Evolutionary conservation across 2,113 vertebrate species (phyloP).

Genomic region (Leiothrix lutea): DNA sequence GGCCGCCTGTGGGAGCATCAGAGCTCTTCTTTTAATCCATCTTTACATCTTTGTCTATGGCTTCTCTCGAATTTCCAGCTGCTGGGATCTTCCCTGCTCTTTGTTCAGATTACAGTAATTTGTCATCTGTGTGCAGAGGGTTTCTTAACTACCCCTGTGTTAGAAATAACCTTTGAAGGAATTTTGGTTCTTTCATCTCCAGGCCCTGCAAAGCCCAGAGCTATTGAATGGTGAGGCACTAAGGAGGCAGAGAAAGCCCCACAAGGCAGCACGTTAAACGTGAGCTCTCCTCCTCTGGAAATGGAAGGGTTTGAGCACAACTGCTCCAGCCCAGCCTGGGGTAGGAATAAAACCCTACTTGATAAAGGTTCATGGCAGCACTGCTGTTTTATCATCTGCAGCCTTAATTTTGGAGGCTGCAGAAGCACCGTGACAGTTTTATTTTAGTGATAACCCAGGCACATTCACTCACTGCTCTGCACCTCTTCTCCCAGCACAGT

Average conservation of each 20-base stretch:
- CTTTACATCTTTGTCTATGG: constrained; percentile 7
- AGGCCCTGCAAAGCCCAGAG: constrained; percentile 58
- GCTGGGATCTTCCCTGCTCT: constrained; percentile 46
- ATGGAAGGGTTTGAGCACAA: constrained; percentile 29
- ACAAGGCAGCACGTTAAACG: constrained; percentile 62
- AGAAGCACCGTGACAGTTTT: background rate
- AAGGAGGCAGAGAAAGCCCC: constrained; percentile 61
- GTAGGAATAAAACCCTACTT: constrained; percentile 45
- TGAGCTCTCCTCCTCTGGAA: constrained; percentile 53
- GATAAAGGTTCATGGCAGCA: background rate
- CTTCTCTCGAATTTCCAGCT: constrained; percentile 38
- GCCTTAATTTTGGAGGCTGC: constrained; percentile 13
- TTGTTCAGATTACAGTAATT: constrained; percentile 71
- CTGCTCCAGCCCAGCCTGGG: constrained; percentile 27
- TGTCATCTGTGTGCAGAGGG: constrained; percentile 60
- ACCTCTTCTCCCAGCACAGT: background rate
- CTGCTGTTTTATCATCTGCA: background rate
- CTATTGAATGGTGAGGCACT: constrained; percentile 65
- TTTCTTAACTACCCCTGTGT: constrained; percentile 67
- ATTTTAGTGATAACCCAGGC: background rate
- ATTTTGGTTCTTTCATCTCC: constrained; percentile 60
- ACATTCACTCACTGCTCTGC: background rate
- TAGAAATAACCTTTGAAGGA: constrained; percentile 68
- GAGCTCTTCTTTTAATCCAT: background rate
- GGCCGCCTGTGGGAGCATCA: background rate